Conservation (phyloP, 2,113 vertebrate genomes). For the Isurus oxyrinchus region DNA sequence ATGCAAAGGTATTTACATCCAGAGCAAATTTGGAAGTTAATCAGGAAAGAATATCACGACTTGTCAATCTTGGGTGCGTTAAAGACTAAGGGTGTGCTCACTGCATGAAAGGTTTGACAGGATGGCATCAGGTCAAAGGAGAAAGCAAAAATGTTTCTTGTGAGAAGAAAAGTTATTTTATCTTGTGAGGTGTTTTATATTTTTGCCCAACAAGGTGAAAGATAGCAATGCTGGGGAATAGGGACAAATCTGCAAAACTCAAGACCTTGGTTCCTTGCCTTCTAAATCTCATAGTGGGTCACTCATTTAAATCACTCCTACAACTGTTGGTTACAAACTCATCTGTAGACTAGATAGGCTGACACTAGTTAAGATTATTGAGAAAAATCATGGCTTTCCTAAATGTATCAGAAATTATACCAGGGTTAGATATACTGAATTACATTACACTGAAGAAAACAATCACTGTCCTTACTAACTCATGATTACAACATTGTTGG, state of each 20-base stretch:
- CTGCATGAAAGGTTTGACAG: not conserved
- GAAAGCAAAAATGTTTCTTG: not conserved
- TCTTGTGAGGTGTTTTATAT: not conserved
- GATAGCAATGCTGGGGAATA: not conserved
- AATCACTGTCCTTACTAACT: not conserved
- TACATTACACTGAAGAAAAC: not conserved
- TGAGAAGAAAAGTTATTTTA: not conserved
- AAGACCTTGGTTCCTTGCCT: not conserved
- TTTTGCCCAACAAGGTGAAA: not conserved
- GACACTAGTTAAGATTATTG: not conserved
- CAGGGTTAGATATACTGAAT: not conserved
- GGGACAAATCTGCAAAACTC: not conserved
- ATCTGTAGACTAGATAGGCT: not conserved
- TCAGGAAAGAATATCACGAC: not conserved
- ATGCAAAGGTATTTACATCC: not conserved
- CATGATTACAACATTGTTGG: not conserved
- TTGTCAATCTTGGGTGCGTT: not conserved
- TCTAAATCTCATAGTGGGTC: not conserved
- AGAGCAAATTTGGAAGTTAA: not conserved
- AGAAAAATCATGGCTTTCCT: not conserved
- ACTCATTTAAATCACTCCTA: not conserved
- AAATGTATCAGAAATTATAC: not conserved
- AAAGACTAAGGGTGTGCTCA: not conserved
- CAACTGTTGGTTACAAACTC: not conserved
- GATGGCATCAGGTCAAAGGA: not conserved